Evolutionary conservation across 2,797 vertebrate species (phyloP).

Genomic region (Sebastolobus altivelis): DNA sequence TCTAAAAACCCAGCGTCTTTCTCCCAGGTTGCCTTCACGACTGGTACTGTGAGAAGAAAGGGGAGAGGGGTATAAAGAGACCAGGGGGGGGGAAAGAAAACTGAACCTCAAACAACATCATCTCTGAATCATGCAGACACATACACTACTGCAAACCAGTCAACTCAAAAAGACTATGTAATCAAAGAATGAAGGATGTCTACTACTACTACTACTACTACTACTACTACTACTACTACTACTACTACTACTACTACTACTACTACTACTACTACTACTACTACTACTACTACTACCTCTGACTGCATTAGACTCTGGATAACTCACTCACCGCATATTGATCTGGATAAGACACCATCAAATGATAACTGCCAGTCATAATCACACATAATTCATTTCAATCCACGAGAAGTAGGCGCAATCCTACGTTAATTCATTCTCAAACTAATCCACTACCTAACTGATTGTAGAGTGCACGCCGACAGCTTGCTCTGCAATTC

Average conservation of each 20-base stretch:
- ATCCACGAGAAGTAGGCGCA: neutral
- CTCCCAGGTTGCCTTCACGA: slow-evolving; percentile 94
- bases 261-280: too few relatives aligned
- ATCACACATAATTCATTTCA: slow-evolving; percentile 1
- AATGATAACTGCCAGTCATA: slow-evolving; percentile 6
- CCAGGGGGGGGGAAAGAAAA: neutral
- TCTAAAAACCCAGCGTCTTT: slow-evolving; percentile 86
- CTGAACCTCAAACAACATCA: neutral
- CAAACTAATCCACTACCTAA: neutral
- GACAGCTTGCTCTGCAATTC: neutral
- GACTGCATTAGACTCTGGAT: neutral
- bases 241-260: too few relatives aligned
- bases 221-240: too few relatives aligned
- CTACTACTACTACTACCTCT: too few relatives aligned
- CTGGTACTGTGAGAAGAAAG: slow-evolving; percentile 84
- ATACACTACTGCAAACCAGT: neutral
- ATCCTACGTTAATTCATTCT: slow-evolving; percentile 14
- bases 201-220: too few relatives aligned
- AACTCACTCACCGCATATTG: neutral
- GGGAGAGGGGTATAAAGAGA: neutral
- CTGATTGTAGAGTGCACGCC: neutral
- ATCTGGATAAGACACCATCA: neutral
- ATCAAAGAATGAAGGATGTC: slow-evolving; percentile 1
- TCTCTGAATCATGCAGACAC: neutral
- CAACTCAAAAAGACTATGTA: neutral